Conservation (phyloP, 1,140 invertebrate species). For the Cepaea nemoralis region DNA sequence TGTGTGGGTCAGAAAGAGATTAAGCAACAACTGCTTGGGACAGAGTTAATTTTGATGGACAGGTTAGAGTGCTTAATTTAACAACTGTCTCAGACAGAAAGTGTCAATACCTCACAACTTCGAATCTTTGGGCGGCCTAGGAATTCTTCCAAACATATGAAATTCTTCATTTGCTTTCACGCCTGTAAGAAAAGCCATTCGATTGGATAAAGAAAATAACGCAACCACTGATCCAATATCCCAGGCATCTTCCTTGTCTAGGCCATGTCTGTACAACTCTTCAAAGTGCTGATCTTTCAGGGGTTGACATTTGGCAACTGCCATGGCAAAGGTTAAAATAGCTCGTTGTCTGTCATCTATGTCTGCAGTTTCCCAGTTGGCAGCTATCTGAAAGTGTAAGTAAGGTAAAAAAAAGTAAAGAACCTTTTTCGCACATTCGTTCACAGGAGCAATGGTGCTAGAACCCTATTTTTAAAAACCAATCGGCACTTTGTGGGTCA, state of each 20-base stretch:
- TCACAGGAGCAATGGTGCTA: too few species aligned
- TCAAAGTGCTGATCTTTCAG: constrained; percentile 51
- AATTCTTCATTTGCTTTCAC: constrained; percentile 63
- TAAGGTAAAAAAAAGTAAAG: too few species aligned
- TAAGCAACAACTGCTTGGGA: too few species aligned
- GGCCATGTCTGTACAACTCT: constrained; percentile 52
- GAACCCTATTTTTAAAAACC: too few species aligned
- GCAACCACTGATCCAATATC: constrained; percentile 60
- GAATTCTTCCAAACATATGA: constrained; percentile 58
- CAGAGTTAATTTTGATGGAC: too few species aligned
- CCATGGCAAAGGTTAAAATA: constrained; percentile 60
- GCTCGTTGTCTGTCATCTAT: constrained; percentile 56
- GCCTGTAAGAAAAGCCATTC: constrained; percentile 60
- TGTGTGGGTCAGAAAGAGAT: too few species aligned
- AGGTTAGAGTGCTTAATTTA: too few species aligned
- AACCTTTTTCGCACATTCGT: too few species aligned
- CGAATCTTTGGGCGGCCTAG: background rate
- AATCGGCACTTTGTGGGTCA: too few species aligned
- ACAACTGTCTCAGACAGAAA: too few species aligned
- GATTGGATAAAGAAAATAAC: constrained; percentile 60
- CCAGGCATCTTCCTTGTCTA: constrained; percentile 61
- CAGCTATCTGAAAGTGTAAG: constrained; percentile 51
- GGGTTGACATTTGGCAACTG: constrained; percentile 51
- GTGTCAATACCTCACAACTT: background rate
- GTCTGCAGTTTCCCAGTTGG: constrained; percentile 62